Evolutionary conservation across 2,113 vertebrate genomes (phyloP).

Genomic region (Grammomys dolichurus): DNA sequence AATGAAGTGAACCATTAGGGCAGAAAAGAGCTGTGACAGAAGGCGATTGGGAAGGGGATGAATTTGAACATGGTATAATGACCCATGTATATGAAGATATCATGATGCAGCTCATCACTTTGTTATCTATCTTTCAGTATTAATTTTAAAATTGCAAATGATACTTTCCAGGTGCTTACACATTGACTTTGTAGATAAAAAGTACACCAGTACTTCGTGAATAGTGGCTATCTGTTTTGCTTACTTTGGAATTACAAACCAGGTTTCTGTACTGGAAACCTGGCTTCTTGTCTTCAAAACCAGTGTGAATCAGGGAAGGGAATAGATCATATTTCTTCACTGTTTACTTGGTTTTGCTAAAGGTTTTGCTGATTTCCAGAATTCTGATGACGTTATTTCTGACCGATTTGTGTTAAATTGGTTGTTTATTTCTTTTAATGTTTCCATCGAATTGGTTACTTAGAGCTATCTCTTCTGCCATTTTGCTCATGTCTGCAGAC

Average conservation of each 20-base stretch:
- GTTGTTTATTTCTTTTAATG: neutral
- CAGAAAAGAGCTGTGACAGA: neutral
- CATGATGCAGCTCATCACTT: neutral
- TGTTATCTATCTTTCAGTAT: neutral
- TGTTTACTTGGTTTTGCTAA: neutral
- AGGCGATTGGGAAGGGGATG: too few relatives aligned
- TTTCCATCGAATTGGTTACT: neutral
- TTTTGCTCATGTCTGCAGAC: neutral
- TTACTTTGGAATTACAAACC: neutral
- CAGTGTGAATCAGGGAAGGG: neutral
- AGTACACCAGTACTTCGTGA: neutral
- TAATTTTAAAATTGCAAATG: neutral
- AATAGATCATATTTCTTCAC: neutral
- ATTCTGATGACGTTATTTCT: neutral
- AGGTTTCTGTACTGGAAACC: neutral
- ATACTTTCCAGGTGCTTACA: neutral
- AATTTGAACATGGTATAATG: neutral
- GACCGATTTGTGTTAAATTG: neutral
- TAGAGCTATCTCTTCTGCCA: neutral
- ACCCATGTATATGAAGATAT: neutral
- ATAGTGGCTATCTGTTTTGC: neutral
- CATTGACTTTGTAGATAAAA: neutral
- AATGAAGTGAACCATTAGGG: neutral
- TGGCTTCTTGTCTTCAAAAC: neutral
- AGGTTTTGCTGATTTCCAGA: neutral